phyloP scores from a whole-genome alignment of 2,113 vertebrate genomes.

The Glaucidium brasilianum region DNA sequence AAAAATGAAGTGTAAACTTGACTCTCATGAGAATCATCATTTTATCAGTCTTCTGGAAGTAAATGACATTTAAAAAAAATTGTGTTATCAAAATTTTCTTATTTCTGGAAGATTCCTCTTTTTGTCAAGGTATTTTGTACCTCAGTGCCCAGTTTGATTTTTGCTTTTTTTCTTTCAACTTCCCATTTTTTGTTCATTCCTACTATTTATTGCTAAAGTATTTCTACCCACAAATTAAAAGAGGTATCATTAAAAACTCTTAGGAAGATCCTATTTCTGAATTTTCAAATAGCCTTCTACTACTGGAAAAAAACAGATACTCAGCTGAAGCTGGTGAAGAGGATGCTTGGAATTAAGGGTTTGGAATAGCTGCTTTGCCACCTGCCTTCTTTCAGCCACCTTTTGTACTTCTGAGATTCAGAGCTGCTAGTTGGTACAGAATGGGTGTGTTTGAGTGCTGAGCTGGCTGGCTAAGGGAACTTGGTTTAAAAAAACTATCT shows the following conservation, averaged over 20 bases:
- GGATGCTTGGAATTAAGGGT: neutral
- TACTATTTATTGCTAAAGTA: neutral
- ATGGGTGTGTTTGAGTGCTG: neutral
- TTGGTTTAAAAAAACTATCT: neutral
- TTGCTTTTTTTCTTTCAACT: neutral
- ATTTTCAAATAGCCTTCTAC: neutral
- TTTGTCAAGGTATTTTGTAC: neutral
- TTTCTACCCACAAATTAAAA: neutral
- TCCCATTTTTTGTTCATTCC: neutral
- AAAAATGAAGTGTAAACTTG: neutral
- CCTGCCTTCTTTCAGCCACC: neutral
- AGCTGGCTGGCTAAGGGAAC: neutral
- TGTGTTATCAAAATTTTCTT: neutral
- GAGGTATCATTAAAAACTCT: neutral
- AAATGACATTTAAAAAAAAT: neutral
- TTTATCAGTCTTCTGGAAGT: neutral
- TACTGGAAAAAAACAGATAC: neutral
- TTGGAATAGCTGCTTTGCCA: neutral
- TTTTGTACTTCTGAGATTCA: neutral
- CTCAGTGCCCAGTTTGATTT: neutral
- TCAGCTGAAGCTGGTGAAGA: neutral
- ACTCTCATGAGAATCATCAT: neutral
- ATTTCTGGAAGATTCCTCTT: neutral
- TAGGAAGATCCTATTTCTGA: neutral
- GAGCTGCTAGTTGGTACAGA: neutral